Base-by-base conservation (phyloP, 2,113 vertebrate species). In the Ranitomeya imitator region DNA sequence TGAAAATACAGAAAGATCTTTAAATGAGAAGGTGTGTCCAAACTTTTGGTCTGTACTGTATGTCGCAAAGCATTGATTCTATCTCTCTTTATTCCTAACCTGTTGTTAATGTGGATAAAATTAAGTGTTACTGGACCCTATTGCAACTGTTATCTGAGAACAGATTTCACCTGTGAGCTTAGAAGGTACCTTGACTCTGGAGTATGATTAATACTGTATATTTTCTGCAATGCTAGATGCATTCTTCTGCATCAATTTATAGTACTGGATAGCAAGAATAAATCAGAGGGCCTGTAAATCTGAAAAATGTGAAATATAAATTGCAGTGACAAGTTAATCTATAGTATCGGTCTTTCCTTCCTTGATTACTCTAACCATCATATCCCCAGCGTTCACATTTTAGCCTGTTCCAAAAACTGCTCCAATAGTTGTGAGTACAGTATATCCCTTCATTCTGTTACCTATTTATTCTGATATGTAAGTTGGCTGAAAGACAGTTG, bases 391-490 rank as follows among this genome's bases (percentile, higher is more conserved):
- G 79, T 61, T 61, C 57, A 61, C 15, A 81, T 31, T 78, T n/a
- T 23, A 59, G 23, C 57, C 54, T 7, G 26, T 60, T 80, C 45
- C 23, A 79, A 57, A 59, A 21, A 18, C 15, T 7, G 45, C 74
- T 77, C 45, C 74, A 77, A 45, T 78, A 51, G 21, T 78, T 78
- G 6, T 18, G 23, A 73, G 69, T 74, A 74, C 71, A 74, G 21
- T 59, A 80, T 59, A 80, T 31, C n/a, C 54, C 26, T 4, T 18
- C 15, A 16, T 80, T 59, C 54, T 59, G 13, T 45, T 78, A 78
- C 51, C 6, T 59, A 80, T 31, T 80, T 80, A 59, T 80, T 80
- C 78, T 15, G 16, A 78, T 54, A 18, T 78, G 45, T 78, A 54
- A 59, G 8, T 31, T 31, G 78, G 78, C 54, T 60, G 37, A 45